These are phyloP conservation scores for Apamea epomidion DNA, from an alignment of 2,888 invertebrate genomes.

Conservation along the genomic window DNA sequence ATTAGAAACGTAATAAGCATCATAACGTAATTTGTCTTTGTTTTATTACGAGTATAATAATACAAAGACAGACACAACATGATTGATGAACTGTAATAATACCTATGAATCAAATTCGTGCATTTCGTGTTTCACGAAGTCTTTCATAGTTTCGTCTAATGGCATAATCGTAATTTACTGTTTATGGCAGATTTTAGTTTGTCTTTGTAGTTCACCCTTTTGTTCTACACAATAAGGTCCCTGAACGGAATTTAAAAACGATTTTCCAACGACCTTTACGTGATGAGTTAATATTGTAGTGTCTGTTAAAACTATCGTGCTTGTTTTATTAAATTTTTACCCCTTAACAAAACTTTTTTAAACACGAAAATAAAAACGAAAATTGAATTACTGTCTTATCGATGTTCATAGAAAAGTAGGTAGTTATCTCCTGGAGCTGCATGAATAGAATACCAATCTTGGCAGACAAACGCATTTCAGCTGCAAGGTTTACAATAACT, in stretches of 20 bases:
- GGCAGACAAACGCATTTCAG: neutral
- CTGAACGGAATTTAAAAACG: neutral
- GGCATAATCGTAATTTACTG: neutral
- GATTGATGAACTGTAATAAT: constrained; percentile 45
- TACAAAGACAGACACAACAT: neutral
- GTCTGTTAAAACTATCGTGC: neutral
- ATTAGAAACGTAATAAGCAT: neutral
- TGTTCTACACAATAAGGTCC: constrained; percentile 1
- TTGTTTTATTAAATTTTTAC: neutral
- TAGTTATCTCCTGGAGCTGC: neutral
- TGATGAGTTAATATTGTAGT: neutral
- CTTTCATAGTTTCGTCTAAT: constrained; percentile 16
- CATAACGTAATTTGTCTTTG: neutral
- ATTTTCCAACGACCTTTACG: neutral
- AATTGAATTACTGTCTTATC: neutral
- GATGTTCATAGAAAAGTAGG: no score
- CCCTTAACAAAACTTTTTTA: neutral
- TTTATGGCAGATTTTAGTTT: constrained; percentile 15
- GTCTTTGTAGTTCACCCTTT: neutral
- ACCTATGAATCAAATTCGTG: neutral
- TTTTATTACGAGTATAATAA: constrained; percentile 3
- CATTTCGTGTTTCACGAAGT: constrained; percentile 50
- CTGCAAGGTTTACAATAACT: neutral
- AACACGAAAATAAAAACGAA: neutral
- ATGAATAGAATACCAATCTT: neutral